Percentiles rank a stretch among this genome's conserved stretches.
Evolutionary conservation across 2,888 invertebrate species (phyloP).

Genomic region (Cactoblastis cactorum): DNA sequence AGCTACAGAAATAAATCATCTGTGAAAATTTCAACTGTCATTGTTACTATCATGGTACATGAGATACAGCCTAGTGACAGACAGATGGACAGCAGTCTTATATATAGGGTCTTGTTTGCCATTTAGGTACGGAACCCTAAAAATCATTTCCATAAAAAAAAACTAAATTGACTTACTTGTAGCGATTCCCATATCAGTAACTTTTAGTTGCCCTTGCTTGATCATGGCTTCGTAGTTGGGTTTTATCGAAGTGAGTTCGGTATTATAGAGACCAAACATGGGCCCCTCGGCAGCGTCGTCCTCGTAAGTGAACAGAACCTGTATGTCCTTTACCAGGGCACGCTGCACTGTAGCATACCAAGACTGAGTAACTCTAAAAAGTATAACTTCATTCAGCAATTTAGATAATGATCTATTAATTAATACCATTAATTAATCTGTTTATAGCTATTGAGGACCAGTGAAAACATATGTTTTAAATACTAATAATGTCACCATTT

Average conservation of each 20-base stretch:
- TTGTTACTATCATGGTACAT: too few species aligned
- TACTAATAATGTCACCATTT: too few species aligned
- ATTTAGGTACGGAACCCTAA: too few species aligned
- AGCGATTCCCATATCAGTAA: constrained; percentile 91
- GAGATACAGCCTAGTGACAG: too few species aligned
- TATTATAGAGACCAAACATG: constrained; percentile 87
- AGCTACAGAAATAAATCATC: too few species aligned
- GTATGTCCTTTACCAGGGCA: constrained; percentile 90
- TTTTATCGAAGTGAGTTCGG: constrained; percentile 88
- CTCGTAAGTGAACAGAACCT: constrained; percentile 86
- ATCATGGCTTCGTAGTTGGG: constrained; percentile 95
- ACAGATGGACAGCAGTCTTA: too few species aligned
- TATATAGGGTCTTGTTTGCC: too few species aligned
- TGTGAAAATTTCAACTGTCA: too few species aligned
- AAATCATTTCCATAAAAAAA: neutral
- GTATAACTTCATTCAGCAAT: neutral
- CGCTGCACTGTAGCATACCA: constrained; percentile 87
- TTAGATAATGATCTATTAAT: too few species aligned
- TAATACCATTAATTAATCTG: too few species aligned
- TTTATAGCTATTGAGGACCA: too few species aligned
- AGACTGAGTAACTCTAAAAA: constrained; percentile 79
- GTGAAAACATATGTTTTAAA: too few species aligned
- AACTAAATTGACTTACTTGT: constrained; percentile 80
- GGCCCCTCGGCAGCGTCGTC: constrained; percentile 84
- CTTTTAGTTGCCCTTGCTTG: constrained; percentile 88